A percentile compares a stretch with the other conserved stretches of the same genome.
phyloP scores from a whole-genome alignment of 1,140 invertebrate species.

The Penaeus indicus region DNA sequence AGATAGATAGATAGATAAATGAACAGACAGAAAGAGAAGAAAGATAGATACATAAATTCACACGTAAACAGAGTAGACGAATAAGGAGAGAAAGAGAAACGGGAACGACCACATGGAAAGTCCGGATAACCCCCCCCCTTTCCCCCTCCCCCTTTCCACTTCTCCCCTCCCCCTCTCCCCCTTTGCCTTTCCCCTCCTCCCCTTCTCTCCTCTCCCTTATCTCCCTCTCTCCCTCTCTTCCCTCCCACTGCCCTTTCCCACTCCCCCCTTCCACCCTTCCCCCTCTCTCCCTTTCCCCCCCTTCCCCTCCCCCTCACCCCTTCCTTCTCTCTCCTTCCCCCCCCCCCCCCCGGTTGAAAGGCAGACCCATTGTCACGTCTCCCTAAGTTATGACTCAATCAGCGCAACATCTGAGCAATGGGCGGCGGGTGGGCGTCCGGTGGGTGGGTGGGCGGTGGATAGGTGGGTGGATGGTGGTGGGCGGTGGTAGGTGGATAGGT shows the following conservation, averaged over 20 bases:
- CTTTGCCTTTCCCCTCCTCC: not conserved
- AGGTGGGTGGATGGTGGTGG: not conserved
- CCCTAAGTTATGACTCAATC: constrained; percentile 54
- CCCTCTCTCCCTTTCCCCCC: not conserved
- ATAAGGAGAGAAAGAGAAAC: no score
- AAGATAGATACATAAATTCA: no score
- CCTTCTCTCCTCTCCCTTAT: not conserved
- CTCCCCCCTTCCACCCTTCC: not conserved
- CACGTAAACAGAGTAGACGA: no score
- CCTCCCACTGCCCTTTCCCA: not conserved
- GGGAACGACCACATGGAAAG: no score
- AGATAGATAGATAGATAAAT: no score
- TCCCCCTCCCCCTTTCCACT: not conserved
- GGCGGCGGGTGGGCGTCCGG: not conserved
- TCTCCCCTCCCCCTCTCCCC: not conserved
- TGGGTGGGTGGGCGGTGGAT: not conserved
- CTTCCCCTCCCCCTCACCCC: not conserved
- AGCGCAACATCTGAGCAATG: constrained; percentile 30
- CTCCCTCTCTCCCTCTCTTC: not conserved
- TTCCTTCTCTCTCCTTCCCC: not conserved
- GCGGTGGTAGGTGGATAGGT: not conserved
- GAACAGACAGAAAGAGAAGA: no score
- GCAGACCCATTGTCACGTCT: constrained; percentile 40
- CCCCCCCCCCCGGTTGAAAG: not conserved
- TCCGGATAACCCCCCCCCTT: not conserved